Conservation (phyloP, 2,113 vertebrate species). For the Zapus hudsonius region DNA sequence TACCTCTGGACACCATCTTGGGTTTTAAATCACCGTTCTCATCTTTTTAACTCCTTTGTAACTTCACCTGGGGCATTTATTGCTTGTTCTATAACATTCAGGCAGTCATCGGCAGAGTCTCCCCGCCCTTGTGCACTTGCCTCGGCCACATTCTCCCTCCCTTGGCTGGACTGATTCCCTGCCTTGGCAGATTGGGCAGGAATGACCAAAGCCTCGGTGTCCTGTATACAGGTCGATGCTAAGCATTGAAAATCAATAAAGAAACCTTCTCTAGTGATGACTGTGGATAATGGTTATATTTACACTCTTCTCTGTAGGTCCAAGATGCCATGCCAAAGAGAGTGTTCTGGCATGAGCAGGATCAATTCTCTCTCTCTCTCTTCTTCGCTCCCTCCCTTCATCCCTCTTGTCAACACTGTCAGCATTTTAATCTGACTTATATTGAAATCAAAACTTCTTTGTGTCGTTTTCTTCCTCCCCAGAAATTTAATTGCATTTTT, state of each 20-base stretch:
- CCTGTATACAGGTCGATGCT: conserved; percentile 55
- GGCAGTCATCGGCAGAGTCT: neutral
- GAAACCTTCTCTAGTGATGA: conserved; percentile 35
- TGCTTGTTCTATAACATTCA: neutral
- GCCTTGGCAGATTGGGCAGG: conserved; percentile 8
- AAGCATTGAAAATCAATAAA: conserved; percentile 60
- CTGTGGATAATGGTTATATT: conserved; percentile 42
- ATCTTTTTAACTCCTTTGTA: neutral
- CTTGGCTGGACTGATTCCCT: neutral
- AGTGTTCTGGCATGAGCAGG: neutral
- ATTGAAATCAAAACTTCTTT: conserved; percentile 20
- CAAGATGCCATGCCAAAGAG: neutral
- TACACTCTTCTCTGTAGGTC: conserved; percentile 34
- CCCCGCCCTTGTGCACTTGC: neutral
- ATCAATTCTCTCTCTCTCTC: neutral
- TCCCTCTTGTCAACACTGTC: neutral
- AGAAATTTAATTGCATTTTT: conserved; percentile 20
- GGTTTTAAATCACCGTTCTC: neutral
- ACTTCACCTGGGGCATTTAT: neutral
- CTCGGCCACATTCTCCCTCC: neutral
- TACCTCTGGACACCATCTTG: neutral
- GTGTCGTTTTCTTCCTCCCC: too few species aligned
- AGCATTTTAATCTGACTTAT: conserved; percentile 10
- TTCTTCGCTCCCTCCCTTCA: neutral
- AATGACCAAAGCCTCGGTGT: conserved; percentile 33